Evolutionary conservation across 2,797 vertebrate genomes (phyloP).

Genomic region (Mormyrus hasselquistii): DNA sequence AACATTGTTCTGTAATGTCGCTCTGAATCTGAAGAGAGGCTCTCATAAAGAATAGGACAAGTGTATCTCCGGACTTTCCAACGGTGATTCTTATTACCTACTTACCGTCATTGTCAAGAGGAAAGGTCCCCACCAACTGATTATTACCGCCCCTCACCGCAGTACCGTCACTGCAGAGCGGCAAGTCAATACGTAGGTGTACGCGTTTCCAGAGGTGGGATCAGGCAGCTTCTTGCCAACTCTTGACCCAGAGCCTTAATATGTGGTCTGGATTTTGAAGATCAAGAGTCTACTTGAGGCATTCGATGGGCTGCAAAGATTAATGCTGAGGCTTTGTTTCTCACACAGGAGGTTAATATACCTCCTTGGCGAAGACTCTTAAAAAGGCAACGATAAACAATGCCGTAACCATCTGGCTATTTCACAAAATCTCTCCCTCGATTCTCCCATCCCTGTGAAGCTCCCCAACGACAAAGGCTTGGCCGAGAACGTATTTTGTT

Average conservation of each 20-base stretch:
- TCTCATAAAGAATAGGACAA: not conserved
- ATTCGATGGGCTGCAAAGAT: not conserved
- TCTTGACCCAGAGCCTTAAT: not conserved
- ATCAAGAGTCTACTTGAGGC: not conserved
- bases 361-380: not conserved
- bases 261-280: not conserved
- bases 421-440: not conserved
- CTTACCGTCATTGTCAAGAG: not conserved
- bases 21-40: not conserved
- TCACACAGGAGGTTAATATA: not conserved
- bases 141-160: not conserved
- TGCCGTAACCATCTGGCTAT: not conserved
- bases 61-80: not conserved
- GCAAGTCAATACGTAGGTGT: not conserved
- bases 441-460: not conserved
- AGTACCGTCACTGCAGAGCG: not conserved
- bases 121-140: not conserved
- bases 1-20: not conserved
- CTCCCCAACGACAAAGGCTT: not conserved
- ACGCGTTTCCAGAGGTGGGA: not conserved
- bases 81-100: not conserved
- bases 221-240: not conserved
- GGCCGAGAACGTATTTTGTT: not conserved
- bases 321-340: not conserved
- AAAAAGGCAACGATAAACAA: not conserved